Evolutionary conservation across 2,888 invertebrate genomes (phyloP).

Genomic region (Graphium colonna): DNA sequence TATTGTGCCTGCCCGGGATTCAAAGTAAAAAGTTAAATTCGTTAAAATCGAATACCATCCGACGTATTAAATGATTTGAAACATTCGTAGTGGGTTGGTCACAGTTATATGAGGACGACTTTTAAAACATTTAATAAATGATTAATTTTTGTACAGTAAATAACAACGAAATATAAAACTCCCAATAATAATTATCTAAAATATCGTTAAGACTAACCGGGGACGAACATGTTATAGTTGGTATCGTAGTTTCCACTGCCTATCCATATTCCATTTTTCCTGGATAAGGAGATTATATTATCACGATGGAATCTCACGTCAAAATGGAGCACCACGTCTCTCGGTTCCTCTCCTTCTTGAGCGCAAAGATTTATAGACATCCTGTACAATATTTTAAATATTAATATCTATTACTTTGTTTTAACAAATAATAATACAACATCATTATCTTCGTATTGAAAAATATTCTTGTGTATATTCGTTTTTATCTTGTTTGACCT

Average conservation of each 20-base stretch:
- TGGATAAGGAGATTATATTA: slow-evolving; percentile 68
- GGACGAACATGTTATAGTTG: slow-evolving; percentile 74
- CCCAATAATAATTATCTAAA: too few relatives aligned
- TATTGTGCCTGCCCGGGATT: slow-evolving; percentile 51
- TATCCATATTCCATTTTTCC: slow-evolving; percentile 72
- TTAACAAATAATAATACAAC: too few relatives aligned
- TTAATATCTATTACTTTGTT: too few relatives aligned
- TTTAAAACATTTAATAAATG: too few relatives aligned
- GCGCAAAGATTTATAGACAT: slow-evolving; percentile 74
- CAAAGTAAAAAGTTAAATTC: background rate
- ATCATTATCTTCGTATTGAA: too few relatives aligned
- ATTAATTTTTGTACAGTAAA: too few relatives aligned
- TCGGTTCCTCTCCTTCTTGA: slow-evolving; percentile 69
- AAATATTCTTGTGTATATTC: too few relatives aligned
- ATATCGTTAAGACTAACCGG: slow-evolving; percentile 44
- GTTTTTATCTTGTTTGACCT: background rate
- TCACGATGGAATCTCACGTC: slow-evolving; percentile 71
- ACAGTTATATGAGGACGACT: too few relatives aligned
- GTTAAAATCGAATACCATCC: too few relatives aligned
- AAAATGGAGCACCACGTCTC: slow-evolving; percentile 69
- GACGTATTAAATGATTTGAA: too few relatives aligned
- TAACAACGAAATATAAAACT: too few relatives aligned
- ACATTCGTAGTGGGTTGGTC: too few relatives aligned
- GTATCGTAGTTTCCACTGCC: slow-evolving; percentile 73
- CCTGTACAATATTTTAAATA: slow-evolving; percentile 33